Evolutionary conservation across 2,797 vertebrate species (phyloP).

Genomic region (Cyclopterus lumpus): DNA sequence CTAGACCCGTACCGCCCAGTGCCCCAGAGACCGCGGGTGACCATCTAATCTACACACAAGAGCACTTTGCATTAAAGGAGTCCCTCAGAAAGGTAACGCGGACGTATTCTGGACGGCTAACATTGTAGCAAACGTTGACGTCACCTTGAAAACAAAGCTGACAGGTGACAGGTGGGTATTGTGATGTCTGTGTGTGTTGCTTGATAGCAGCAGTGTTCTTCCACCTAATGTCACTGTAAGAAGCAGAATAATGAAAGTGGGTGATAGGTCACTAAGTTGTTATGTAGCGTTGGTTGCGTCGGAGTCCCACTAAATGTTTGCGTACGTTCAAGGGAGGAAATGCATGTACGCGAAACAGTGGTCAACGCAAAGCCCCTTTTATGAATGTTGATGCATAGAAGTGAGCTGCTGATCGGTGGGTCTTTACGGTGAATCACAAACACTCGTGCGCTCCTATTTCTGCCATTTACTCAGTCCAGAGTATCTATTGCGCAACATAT

Average conservation of each 20-base stretch:
- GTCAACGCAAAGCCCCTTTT: too few species aligned
- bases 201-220: not conserved
- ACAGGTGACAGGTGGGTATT: not conserved
- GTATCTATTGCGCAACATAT: too few species aligned
- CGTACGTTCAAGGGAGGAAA: too few species aligned
- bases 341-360: too few species aligned
- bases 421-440: too few species aligned
- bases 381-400: too few species aligned
- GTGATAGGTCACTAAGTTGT: conserved; percentile 58
- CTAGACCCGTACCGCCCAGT: conserved; percentile 55
- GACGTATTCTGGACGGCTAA: conserved; percentile 10
- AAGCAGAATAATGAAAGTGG: conserved; percentile 39
- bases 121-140: not conserved
- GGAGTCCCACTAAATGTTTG: too few species aligned
- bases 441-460: too few species aligned
- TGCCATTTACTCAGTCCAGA: too few species aligned
- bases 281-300: not conserved
- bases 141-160: not conserved
- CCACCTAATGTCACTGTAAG: accelerated
- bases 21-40: conserved; percentile 33
- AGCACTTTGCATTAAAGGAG: conserved; percentile 80
- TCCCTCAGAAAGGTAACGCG: conserved; percentile 84
- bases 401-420: too few species aligned
- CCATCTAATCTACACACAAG: conserved; percentile 73
- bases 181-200: not conserved